Base-by-base conservation (phyloP, 2,113 vertebrate genomes). In the Dissostichus mawsoni region DNA sequence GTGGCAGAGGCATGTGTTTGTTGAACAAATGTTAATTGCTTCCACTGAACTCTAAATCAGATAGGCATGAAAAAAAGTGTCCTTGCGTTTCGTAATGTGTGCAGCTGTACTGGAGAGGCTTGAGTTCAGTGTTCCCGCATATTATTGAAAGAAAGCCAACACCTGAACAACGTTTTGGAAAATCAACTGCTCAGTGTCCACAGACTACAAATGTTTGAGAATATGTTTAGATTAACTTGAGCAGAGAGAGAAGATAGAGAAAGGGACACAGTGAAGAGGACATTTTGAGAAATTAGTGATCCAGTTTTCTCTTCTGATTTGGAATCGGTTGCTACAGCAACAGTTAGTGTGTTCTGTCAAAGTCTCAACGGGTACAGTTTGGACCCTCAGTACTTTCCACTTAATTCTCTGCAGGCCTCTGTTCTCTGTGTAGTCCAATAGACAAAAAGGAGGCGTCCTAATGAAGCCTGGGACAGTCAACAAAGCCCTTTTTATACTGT, bases 261-360 rank as follows among this genome's bases (percentile, higher is more conserved):
- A 11, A 14, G 17, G 51, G 12, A 77, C 33, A 20, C 2, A 8
- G 68, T 16, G 50, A 75, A 8, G 44, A 67, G 68, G 18, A 76
- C 66, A 73, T 59, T 71, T 79, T 74, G 66, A 82, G 71, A 70
- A 81, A 86, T 76, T 36, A 65, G 65, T 77, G 74, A 68, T 74
- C 0, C n/a, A 50, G 25, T 85, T 82, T 61, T 70, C 58, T 72
- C 36, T 36, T 70, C n/a, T 67, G 50, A 80, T 88, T 84, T 65
- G 70, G 74, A 78, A 50, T 63, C 2, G 50, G 86, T 91, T 86
- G 78, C 85, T 69, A 82, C 47, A 82, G 90, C 85, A 92, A 90
- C 88, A 52, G 76, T 66, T 73, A 74, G 78, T 82, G 77, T 81
- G 85, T 69, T 80, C 78, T 83, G 10, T 56, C 66, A n/a, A 74